Conservation (phyloP, 30 jellyfish, hydroid and myxozoan genomes). For the Calvadosia cruxmelitensis region DNA sequence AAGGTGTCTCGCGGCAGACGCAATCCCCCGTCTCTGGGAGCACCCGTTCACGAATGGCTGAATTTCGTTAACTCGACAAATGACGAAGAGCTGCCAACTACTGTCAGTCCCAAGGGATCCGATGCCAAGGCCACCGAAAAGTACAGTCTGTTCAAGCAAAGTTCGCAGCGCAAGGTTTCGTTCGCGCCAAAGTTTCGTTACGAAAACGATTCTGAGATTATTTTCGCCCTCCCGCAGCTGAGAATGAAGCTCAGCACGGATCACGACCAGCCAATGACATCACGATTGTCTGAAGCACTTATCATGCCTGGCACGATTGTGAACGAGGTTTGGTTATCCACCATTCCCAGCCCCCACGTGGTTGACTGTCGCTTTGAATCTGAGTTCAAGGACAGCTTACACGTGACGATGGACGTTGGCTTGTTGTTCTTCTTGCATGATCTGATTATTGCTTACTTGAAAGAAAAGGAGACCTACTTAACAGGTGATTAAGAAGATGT, state of each 20-base stretch:
- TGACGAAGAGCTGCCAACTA: constrained; percentile 37
- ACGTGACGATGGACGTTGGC: constrained; percentile 95
- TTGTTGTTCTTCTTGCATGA: constrained; percentile 77
- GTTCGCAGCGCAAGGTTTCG: constrained; percentile 69
- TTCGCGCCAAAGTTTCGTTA: constrained; percentile 94
- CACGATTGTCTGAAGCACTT: constrained; percentile 34
- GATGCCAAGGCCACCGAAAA: constrained; percentile 11
- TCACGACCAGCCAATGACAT: constrained; percentile 95
- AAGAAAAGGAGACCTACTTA: constrained; percentile 64
- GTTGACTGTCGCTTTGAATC: constrained; percentile 70
- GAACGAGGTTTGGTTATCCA: constrained; percentile 36
- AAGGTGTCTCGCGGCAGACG: constrained; percentile 93
- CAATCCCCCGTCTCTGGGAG: constrained; percentile 94
- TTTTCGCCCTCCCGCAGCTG: constrained; percentile 81
- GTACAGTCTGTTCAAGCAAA: constrained; percentile 20
- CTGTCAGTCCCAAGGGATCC: constrained; percentile 15
- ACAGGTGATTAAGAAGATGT: too few relatives aligned
- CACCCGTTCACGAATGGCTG: constrained; percentile 95
- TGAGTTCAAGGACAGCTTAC: constrained; percentile 52
- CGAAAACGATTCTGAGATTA: constrained; percentile 86
- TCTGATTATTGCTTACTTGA: constrained; percentile 75
- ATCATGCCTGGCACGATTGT: constrained; percentile 7
- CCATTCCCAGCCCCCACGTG: constrained; percentile 83
- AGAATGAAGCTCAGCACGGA: constrained; percentile 53
- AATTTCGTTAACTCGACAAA: constrained; percentile 58